Percentiles rank a stretch among this genome's conserved stretches.
Conservation (phyloP, 2,797 vertebrate species). For the Coracias cyanogaster region DNA sequence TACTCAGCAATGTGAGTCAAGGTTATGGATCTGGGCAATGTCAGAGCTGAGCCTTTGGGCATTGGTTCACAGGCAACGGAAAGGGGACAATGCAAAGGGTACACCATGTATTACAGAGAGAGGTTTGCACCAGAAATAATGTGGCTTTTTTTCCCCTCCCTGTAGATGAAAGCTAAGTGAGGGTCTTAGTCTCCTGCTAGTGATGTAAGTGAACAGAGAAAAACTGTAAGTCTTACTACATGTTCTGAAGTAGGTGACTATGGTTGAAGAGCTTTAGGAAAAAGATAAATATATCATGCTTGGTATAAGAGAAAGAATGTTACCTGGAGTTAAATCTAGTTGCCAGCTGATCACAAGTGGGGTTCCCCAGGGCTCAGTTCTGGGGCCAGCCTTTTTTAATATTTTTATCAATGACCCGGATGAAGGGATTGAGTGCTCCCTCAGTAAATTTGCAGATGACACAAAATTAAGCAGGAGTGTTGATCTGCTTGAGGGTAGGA, state of each 20-base stretch:
- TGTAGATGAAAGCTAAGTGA: not conserved
- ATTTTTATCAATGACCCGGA: too few relatives aligned
- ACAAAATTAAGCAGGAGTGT: too few relatives aligned
- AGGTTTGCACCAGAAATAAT: not conserved
- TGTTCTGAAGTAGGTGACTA: not conserved
- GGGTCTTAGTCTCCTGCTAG: not conserved
- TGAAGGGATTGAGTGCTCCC: too few relatives aligned
- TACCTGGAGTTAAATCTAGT: not conserved
- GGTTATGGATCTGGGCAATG: not conserved
- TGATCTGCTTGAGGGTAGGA: too few relatives aligned
- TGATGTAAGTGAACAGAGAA: not conserved
- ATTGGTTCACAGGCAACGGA: not conserved
- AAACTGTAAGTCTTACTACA: not conserved
- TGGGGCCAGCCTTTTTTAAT: too few relatives aligned
- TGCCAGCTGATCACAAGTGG: too few relatives aligned
- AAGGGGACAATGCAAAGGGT: not conserved
- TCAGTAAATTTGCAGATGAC: too few relatives aligned
- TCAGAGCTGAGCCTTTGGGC: not conserved
- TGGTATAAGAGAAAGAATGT: not conserved
- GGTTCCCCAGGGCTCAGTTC: too few relatives aligned
- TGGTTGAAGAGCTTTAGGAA: not conserved
- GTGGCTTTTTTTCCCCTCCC: not conserved
- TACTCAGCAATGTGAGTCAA: not conserved
- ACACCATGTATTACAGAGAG: not conserved
- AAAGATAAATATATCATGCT: not conserved